These are phyloP conservation scores for Ranitomeya imitator DNA, from an alignment of 2,113 vertebrate genomes.

Conservation along the genomic window DNA sequence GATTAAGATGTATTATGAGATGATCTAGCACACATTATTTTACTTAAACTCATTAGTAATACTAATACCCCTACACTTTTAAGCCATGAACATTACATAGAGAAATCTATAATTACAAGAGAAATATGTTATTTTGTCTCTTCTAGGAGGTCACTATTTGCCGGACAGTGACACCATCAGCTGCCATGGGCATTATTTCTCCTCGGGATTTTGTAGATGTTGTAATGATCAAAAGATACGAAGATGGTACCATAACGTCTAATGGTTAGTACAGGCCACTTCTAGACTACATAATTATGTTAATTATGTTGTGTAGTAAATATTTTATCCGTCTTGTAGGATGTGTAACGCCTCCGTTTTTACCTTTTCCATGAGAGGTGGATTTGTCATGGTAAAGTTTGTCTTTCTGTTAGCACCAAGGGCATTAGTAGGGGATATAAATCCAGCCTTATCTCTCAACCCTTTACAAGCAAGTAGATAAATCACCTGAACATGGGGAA, in stretches of 20 bases:
- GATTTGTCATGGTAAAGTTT: neutral
- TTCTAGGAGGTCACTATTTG: slow-evolving; percentile 78
- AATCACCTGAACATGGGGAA: too few species aligned
- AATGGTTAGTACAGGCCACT: slow-evolving; percentile 76
- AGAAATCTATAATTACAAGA: too few species aligned
- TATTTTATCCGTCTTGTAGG: neutral
- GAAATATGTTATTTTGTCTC: neutral
- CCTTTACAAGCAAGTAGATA: neutral
- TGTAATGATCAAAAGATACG: slow-evolving; percentile 79
- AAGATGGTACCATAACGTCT: slow-evolving; percentile 85
- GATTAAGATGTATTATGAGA: too few species aligned
- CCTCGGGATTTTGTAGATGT: slow-evolving; percentile 94
- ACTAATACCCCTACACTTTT: too few species aligned
- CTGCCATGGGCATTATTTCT: slow-evolving; percentile 91
- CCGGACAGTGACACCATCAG: slow-evolving; percentile 86
- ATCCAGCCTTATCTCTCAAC: neutral
- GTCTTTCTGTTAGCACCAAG: neutral
- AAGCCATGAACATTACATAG: too few species aligned
- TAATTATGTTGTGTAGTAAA: neutral
- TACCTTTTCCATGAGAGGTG: neutral
- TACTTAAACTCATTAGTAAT: too few species aligned
- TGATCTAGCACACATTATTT: too few species aligned
- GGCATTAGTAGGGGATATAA: neutral
- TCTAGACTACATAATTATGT: neutral
- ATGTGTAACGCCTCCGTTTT: neutral